Evolutionary conservation across 2,888 invertebrate genomes (phyloP).

Genomic region (Emmelina monodactyla): DNA sequence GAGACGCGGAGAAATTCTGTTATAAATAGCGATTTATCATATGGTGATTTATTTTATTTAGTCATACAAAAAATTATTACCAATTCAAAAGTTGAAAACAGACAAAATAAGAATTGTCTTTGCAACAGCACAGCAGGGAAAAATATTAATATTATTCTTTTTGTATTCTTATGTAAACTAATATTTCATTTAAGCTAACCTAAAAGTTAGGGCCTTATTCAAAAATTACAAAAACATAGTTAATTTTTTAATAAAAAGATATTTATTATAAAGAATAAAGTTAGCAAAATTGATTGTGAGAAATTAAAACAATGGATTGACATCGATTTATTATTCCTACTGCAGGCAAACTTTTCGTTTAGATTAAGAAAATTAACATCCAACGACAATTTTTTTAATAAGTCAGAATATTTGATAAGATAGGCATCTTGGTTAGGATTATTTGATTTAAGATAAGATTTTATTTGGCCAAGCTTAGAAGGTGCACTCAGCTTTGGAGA

Average conservation of each 20-base stretch:
- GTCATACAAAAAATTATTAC: constrained; percentile 22
- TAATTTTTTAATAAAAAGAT: constrained; percentile 10
- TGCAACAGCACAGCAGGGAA: too few relatives aligned
- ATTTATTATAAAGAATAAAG: not conserved
- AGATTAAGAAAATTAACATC: constrained; percentile 24
- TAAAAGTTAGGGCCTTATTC: not conserved
- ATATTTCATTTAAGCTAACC: constrained; percentile 5
- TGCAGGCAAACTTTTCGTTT: constrained; percentile 24
- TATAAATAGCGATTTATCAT: constrained; percentile 16
- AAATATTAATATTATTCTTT: too few relatives aligned
- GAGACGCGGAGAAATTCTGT: not conserved
- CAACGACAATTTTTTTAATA: constrained; percentile 22
- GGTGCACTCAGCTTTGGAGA: too few relatives aligned
- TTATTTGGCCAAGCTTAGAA: too few relatives aligned
- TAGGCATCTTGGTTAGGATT: too few relatives aligned
- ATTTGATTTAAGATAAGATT: too few relatives aligned
- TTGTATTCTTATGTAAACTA: constrained; percentile 11
- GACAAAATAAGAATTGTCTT: not conserved
- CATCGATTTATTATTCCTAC: constrained; percentile 1
- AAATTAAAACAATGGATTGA: too few relatives aligned
- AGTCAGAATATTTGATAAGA: constrained; percentile 18
- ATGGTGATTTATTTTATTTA: constrained; percentile 26
- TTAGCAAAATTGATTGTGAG: too few relatives aligned
- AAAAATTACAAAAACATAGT: not conserved
- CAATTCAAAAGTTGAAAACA: not conserved